A percentile compares a stretch with the other conserved stretches of the same genome.
These are phyloP conservation scores for Macropodus opercularis DNA, from an alignment of 2,797 vertebrate genomes.

Conservation along the genomic window DNA sequence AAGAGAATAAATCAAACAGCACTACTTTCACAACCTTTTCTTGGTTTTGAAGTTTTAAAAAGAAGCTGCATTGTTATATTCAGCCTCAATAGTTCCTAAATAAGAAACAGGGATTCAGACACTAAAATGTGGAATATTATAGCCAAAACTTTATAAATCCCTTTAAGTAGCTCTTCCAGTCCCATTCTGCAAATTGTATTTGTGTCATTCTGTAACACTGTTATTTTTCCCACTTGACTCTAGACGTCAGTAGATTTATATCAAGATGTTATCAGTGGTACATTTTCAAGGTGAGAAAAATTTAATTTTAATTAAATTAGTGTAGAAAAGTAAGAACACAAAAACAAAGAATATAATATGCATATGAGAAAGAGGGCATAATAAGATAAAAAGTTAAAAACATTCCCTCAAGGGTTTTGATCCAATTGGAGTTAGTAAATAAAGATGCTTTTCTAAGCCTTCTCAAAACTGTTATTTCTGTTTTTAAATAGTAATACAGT, in stretches of 20 bases:
- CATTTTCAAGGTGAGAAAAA: not conserved
- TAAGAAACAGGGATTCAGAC: not conserved
- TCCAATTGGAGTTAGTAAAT: constrained; percentile 42
- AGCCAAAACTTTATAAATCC: not conserved
- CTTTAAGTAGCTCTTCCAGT: not conserved
- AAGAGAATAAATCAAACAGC: not conserved
- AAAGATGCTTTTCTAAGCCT: constrained; percentile 19
- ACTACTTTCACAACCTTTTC: not conserved
- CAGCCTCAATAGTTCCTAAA: not conserved
- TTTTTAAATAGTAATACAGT: constrained; percentile 46
- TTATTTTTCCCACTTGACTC: not conserved
- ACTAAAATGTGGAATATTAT: not conserved
- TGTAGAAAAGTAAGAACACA: not conserved
- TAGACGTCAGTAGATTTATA: constrained; percentile 2
- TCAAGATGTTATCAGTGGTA: not conserved
- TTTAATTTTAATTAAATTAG: constrained; percentile 32
- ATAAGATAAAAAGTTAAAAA: constrained; percentile 53
- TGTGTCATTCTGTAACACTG: not conserved
- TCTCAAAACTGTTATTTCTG: constrained; percentile 16
- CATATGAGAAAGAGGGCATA: constrained; percentile 36
- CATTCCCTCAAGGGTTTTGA: constrained; percentile 47
- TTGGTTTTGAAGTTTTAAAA: not conserved
- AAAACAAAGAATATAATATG: constrained; percentile 12
- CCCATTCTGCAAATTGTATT: not conserved
- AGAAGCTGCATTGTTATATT: not conserved